Conservation (phyloP, 2,888 invertebrate genomes). For the Tortrix viridana region DNA sequence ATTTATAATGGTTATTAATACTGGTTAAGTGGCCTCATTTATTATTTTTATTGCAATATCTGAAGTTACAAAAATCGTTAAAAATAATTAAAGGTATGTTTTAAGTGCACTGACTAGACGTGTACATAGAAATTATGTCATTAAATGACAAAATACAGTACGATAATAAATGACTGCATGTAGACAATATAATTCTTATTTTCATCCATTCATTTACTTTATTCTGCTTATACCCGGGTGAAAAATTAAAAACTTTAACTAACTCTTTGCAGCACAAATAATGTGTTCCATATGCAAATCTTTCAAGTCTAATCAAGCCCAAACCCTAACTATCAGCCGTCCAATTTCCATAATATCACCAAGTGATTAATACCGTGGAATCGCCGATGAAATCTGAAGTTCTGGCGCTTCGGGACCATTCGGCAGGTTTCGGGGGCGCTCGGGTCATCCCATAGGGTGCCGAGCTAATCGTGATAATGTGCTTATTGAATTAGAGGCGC, state of each 20-base stretch:
- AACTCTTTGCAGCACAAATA: background rate
- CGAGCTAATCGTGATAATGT: conserved; percentile 83
- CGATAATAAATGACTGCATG: too few relatives aligned
- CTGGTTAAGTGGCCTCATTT: conserved; percentile 14
- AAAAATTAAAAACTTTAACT: too few relatives aligned
- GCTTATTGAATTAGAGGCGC: conserved; percentile 83
- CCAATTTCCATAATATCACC: conserved; percentile 71
- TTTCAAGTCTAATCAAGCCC: conserved; percentile 7
- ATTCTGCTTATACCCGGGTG: too few relatives aligned
- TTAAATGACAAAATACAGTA: too few relatives aligned
- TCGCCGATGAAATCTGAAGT: conserved; percentile 70
- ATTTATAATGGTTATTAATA: background rate
- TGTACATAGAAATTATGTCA: too few relatives aligned
- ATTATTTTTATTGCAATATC: background rate
- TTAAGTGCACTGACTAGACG: accelerated
- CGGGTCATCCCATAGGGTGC: conserved; percentile 52
- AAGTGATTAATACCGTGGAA: conserved; percentile 71
- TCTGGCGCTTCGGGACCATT: conserved; percentile 45
- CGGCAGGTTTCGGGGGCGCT: conserved; percentile 51
- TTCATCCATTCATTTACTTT: too few relatives aligned
- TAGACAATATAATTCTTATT: too few relatives aligned
- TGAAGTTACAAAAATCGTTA: background rate
- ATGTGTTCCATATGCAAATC: conserved; percentile 7
- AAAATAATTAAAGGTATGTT: too few relatives aligned
- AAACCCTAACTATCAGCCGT: conserved; percentile 11